A percentile compares a stretch with the other conserved stretches of the same genome.
Conservation (phyloP, 2,797 vertebrate species). For the Hippopotamyrus pictus region DNA sequence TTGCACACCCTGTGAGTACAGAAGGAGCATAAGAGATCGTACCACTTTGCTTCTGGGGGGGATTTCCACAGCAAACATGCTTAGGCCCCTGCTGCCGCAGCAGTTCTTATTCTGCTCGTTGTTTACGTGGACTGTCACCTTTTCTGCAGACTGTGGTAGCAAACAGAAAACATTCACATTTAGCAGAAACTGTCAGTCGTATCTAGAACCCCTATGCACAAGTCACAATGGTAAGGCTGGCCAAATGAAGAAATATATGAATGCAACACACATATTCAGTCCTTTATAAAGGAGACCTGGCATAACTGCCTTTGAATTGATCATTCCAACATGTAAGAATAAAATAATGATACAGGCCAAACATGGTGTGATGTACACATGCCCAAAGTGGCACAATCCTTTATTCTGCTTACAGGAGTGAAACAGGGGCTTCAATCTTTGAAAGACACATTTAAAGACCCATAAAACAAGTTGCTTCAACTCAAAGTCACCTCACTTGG, state of each 20-base stretch:
- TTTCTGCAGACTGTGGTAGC: conserved; percentile 73
- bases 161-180: not conserved
- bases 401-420: not conserved
- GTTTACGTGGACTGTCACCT: conserved; percentile 79
- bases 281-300: not conserved
- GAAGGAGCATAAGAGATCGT: conserved; percentile 22
- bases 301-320: not conserved
- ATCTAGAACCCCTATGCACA: not conserved
- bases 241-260: not conserved
- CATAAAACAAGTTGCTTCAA: not conserved
- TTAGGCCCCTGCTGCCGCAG: conserved; percentile 73
- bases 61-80: conserved; percentile 84
- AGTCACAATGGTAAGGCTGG: not conserved
- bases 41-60: conserved; percentile 79
- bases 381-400: not conserved
- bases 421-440: not conserved
- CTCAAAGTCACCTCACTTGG: not conserved
- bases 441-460: not conserved
- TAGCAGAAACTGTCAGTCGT: not conserved
- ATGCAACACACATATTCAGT: not conserved
- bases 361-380: not conserved
- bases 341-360: not conserved
- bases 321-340: not conserved
- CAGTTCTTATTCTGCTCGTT: conserved; percentile 85
- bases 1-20: not conserved